Base-by-base conservation (phyloP, 2,888 invertebrate genomes). In the Merodon equestris region DNA sequence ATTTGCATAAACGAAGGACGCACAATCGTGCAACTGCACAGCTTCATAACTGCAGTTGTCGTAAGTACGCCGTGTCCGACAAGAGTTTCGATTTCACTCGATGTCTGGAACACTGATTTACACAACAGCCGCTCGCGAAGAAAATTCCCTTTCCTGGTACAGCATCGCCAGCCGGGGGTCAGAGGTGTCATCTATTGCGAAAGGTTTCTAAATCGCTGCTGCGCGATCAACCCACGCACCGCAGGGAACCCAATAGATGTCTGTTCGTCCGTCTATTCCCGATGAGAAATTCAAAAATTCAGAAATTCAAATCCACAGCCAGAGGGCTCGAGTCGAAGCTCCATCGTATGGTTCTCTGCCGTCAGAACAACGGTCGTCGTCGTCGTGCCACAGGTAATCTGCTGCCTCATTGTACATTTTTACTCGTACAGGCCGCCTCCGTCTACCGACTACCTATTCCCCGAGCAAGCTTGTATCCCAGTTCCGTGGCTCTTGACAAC, bases 1-100 rank as follows among this genome's bases (percentile, higher is more conserved):
- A 79, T 79, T 79, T 79, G 79, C 79, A 79, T 79, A 74, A 50
- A 48, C 79, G 79, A 79, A 79, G 74, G 74, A 79, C 79, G 74
- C 79, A 70, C 64, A 67, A 64, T 72, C 54, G 27, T 7, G 27
- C 40, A 40, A 40, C 40, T 40, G 36, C 36, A 36, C 36, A 36
- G 10, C n/a, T n/a, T n/a, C n/a, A n/a, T n/a, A n/a, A n/a, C n/a
- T n/a, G 27, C 27, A 27, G 7, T 27, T 27, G 27, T 27, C 27
- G 27, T 27, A 27, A 27, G 27, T 27, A 27, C 27, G 7, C 7
- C 2, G 27, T 7, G 27, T 2, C 27, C 27, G 27, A 36, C 72
- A 54, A 67, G 18, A 63, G 64, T 79, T 79, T 79, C 79, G 74
- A 70, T 79, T 79, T 73, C 74, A 79, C 57, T 77, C 54, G 63